phyloP scores from a whole-genome alignment of 2,888 invertebrate species.

The Cheilosia variabilis region DNA sequence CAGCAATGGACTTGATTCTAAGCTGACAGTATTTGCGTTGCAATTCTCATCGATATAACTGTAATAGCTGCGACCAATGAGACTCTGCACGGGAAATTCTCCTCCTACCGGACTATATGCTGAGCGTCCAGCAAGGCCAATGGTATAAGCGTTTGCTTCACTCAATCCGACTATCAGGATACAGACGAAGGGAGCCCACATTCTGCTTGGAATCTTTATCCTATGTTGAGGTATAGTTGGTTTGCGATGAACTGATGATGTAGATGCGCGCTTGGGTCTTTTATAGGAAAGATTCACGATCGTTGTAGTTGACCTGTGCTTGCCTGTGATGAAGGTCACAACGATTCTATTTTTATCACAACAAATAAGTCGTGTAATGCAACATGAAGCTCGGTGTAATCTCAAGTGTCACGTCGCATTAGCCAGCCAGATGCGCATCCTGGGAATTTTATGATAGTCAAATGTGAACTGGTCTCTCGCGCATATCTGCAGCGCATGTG shows the following conservation, averaged over 20 bases:
- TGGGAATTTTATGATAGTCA: slow-evolving; percentile 9
- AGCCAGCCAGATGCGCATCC: slow-evolving; percentile 12
- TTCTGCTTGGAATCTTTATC: slow-evolving; percentile 30
- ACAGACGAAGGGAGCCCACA: slow-evolving; percentile 32
- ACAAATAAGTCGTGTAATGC: slow-evolving; percentile 35
- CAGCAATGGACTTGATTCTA: slow-evolving; percentile 79
- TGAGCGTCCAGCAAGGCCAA: slow-evolving; percentile 76
- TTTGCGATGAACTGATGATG: slow-evolving; percentile 53
- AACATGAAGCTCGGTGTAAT: slow-evolving; percentile 15
- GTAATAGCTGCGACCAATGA: slow-evolving; percentile 78
- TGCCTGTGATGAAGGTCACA: slow-evolving; percentile 30
- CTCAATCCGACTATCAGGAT: slow-evolving; percentile 7
- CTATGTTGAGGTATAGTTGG: slow-evolving; percentile 58
- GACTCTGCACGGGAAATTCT: slow-evolving; percentile 78
- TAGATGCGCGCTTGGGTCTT: slow-evolving; percentile 31
- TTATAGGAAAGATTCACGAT: slow-evolving; percentile 61
- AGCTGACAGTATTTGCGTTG: slow-evolving; percentile 77
- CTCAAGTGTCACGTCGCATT: neutral
- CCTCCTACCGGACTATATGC: slow-evolving; percentile 79
- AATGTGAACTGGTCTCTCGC: slow-evolving; percentile 48
- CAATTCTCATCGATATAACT: slow-evolving; percentile 80
- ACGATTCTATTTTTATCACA: slow-evolving; percentile 68
- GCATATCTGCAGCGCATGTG: neutral
- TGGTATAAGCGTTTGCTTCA: slow-evolving; percentile 8
- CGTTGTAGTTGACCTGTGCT: slow-evolving; percentile 17